These are phyloP conservation scores for Cylloceria caligata DNA, from an alignment of 2,888 invertebrate species.

Conservation along the genomic window DNA sequence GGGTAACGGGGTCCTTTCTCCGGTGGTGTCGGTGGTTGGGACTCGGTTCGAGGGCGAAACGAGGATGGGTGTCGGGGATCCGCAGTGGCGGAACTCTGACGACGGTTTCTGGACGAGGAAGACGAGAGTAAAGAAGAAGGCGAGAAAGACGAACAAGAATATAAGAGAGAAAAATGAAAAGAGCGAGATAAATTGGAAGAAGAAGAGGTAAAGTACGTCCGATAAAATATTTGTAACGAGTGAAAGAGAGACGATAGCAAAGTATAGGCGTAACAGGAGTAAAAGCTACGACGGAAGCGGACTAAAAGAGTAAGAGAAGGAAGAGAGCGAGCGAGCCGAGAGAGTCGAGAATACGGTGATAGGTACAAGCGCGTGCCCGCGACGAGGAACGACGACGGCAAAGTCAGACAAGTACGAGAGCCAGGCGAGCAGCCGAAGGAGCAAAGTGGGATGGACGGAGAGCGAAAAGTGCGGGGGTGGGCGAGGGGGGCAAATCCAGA, in stretches of 20 bases:
- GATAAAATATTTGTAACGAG: constrained; percentile 32
- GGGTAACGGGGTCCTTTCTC: constrained; percentile 6
- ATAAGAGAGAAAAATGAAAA: background rate
- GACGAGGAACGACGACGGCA: constrained; percentile 51
- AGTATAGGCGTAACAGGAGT: constrained; percentile 1
- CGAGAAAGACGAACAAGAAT: constrained; percentile 11
- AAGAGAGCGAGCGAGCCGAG: background rate
- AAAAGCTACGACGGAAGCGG: constrained; percentile 29
- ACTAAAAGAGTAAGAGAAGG: constrained; percentile 15
- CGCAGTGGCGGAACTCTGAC: background rate
- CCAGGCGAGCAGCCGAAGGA: constrained; percentile 58
- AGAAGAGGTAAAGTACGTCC: constrained; percentile 14
- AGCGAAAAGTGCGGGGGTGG: constrained; percentile 58
- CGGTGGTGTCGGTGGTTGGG: constrained; percentile 40
- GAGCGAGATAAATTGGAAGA: background rate
- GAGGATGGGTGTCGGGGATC: constrained; percentile 6
- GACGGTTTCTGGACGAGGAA: background rate
- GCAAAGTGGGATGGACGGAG: constrained; percentile 44
- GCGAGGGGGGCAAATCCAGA: constrained; percentile 51
- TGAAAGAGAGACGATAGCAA: constrained; percentile 16
- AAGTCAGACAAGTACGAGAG: constrained; percentile 7
- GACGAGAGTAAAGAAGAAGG: constrained; percentile 2
- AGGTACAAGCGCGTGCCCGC: constrained; percentile 59
- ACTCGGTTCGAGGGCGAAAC: background rate
- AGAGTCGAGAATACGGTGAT: constrained; percentile 6